Evolutionary conservation across 2,797 vertebrate species (phyloP), one percentile per base, ranked within the genome.

Genomic region (Myripristis murdjan): DNA sequence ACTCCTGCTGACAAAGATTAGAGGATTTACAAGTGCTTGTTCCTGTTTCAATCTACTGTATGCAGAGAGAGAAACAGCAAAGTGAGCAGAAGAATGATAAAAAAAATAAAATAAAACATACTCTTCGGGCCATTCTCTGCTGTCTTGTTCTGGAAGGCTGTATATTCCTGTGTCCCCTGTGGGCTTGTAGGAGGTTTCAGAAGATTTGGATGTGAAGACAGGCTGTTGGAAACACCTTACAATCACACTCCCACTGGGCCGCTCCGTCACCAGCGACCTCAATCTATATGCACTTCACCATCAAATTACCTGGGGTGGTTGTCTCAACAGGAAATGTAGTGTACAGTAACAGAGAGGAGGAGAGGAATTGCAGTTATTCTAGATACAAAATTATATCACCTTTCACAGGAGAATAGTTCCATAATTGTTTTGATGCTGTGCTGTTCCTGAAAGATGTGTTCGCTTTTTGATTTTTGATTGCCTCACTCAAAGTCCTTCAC

Each of bases 161-260:
- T 78, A 78, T 73, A 79, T 83, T 71, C 49, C 65, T 26, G 63
- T 73, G 63, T 89, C 88, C 41, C 86, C 87, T 65, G 49, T 82
- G 79, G 89, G 85, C 83, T 69, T 71, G 85, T 85, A 68, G 79
- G 88, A 84, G 82, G 77, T 82, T 90, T 86, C 73, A 84, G 75
- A 88, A 90, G 88, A 91, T 87, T 88, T 82, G 84, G 85, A 89
- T 86, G 85, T 86, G 90, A 88, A 79, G 68, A 56, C 79, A 78
- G 75, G 80, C 75, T 84, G 77, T 78, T 92, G 89, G 85, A 88
- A 90, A 85, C 87, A 90, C 86, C 89, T 90, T 86, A 64, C 74
- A 54, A 77, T 84, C 82, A 56, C 86, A 90, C 89, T 92, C 91
- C 89, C 88, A 82, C 76, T 88, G 89, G 87, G 89, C 16, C 66